phyloP scores from a whole-genome alignment of 2,797 vertebrate species.

The Decapterus maruadsi region DNA sequence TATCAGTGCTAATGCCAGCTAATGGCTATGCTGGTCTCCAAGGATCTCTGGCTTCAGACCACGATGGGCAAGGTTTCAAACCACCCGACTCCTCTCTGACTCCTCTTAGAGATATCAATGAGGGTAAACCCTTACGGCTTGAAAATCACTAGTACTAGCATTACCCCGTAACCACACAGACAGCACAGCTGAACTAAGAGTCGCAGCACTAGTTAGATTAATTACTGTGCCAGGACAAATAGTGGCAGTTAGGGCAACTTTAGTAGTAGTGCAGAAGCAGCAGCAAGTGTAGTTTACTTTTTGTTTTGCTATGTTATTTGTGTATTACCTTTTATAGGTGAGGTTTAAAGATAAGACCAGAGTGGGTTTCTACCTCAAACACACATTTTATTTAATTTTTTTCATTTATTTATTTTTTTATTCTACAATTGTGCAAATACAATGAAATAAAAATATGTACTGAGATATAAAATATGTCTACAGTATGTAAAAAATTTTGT shows the following conservation, averaged over 20 bases:
- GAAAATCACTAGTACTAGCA: slow-evolving; percentile 8
- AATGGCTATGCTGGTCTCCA: slow-evolving; percentile 31
- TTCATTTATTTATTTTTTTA: too few species aligned
- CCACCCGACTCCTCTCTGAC: slow-evolving; percentile 19
- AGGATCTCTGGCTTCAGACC: slow-evolving; percentile 49
- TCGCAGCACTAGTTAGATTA: slow-evolving; percentile 3
- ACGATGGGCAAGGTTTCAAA: slow-evolving; percentile 33
- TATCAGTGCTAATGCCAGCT: slow-evolving; percentile 43
- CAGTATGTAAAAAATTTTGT: too few species aligned
- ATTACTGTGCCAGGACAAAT: neutral
- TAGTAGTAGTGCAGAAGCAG: neutral
- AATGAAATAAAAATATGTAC: too few species aligned
- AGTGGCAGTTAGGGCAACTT: neutral
- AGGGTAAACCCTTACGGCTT: slow-evolving; percentile 29
- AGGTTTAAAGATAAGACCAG: too few species aligned
- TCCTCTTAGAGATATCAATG: slow-evolving; percentile 20
- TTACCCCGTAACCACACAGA: neutral
- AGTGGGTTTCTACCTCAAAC: too few species aligned
- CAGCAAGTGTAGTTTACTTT: neutral
- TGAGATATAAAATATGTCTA: neutral
- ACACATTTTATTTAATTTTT: too few species aligned
- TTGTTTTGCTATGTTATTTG: too few species aligned
- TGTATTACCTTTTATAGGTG: too few species aligned
- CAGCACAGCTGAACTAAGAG: neutral
- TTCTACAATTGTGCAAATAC: too few species aligned